Base-by-base conservation (phyloP, 2,113 vertebrate species). In the Butorides virescens region DNA sequence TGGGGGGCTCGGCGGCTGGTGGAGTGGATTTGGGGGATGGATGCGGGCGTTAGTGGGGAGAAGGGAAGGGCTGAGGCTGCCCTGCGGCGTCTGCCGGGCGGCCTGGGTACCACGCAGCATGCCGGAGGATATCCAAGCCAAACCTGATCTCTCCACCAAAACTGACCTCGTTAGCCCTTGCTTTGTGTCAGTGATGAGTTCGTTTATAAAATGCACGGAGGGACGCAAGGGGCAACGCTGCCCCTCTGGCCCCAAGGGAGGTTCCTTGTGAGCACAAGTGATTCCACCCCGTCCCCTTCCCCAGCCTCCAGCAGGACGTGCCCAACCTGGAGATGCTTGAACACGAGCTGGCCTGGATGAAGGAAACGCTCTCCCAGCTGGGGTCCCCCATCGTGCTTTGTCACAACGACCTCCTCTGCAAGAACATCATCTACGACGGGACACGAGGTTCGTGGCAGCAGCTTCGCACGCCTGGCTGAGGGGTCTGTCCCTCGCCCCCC, bases 401-500 rank as follows among this genome's bases (percentile, higher is more conserved):
- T 93, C 99, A 99, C 98, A 99, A 99, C 3, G 99, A 99, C 94
- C 98, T 99, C 70, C 99, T 99, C 85, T 99, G 99, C 98, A 99
- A 99, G 97, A 99, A 99, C 97, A 99, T 99, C 96, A 99, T 99
- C 98, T 98, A 99, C 67, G 98, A 99, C 50, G 66, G 95, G 42
- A 96, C 98, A 66, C 98, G 98, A 98, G 99, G 99, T 99, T 82
- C 0, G 90, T n/a, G 87, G 56, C 15, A 3, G 79, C 26, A 15
- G 53, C n/a, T 46, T 32, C 0, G 4, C 3, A 0, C 0, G 3
- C 49, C 34, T 4, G 1, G 7, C 0, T 3, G 32, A 34, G 61
- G 14, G 42, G 11, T 37, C 52, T 18, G 77, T 9, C 82, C 89
- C 42, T 27, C 0, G 0, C 34, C 39, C 34, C 1, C 37, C 26